Conservation (phyloP, 2,797 vertebrate species). For the Gymnothorax javanicus region DNA sequence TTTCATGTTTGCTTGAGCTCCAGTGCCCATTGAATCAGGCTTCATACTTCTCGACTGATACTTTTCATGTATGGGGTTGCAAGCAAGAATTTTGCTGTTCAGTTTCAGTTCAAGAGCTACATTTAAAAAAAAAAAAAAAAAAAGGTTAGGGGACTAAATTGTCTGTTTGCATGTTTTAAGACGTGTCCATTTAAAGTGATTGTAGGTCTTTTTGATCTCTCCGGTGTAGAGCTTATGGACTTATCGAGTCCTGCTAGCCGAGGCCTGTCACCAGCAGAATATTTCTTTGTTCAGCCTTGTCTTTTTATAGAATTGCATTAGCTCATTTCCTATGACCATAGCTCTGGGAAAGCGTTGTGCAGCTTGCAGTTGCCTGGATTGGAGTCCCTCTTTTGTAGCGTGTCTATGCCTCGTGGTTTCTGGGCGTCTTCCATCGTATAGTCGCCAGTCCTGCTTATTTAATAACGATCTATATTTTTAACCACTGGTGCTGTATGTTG, state of each 20-base stretch:
- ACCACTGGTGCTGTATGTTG: neutral
- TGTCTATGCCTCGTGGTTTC: neutral
- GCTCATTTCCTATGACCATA: conserved; percentile 11
- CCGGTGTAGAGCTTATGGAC: neutral
- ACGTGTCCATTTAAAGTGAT: neutral
- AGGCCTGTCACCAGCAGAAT: neutral
- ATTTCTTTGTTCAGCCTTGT: conserved; percentile 27
- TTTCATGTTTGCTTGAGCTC: neutral
- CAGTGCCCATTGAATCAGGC: neutral
- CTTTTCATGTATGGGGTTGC: neutral
- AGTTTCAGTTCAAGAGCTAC: neutral
- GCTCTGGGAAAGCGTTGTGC: conserved; percentile 6
- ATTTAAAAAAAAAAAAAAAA: neutral
- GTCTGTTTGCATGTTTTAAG: neutral
- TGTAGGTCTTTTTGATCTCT: neutral
- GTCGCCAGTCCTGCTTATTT: neutral
- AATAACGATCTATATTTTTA: conserved; percentile 1
- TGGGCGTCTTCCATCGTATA: conserved; percentile 7
- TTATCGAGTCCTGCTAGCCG: neutral
- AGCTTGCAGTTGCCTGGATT: neutral
- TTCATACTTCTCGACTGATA: neutral
- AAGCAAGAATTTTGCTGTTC: neutral
- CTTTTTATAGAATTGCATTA: conserved; percentile 31
- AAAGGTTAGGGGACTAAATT: neutral
- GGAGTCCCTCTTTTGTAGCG: neutral